These are phyloP conservation scores for Pampus argenteus DNA, from an alignment of 2,797 vertebrate genomes.

Conservation along the genomic window DNA sequence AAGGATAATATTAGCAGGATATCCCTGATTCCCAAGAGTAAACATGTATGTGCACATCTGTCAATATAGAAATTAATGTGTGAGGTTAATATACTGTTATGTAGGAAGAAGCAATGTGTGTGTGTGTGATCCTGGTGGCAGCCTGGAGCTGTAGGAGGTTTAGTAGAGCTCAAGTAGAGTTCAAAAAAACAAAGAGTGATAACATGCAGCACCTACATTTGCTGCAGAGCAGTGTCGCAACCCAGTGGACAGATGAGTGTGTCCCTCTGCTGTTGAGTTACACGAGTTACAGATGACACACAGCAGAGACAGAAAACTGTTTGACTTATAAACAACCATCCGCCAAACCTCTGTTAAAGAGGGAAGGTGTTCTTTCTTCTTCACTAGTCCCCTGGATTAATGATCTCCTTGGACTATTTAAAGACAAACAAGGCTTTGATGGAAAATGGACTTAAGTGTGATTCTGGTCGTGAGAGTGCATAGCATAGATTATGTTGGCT, in stretches of 20 bases:
- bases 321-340: too few species aligned
- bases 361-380: neutral
- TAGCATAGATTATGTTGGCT: neutral
- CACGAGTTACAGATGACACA: constrained; percentile 63
- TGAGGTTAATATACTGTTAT: too few species aligned
- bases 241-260: too few species aligned
- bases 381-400: constrained; percentile 25
- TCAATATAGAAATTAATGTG: too few species aligned
- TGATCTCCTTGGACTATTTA: constrained; percentile 61
- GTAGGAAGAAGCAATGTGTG: too few species aligned
- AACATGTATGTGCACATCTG: neutral
- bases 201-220: too few species aligned
- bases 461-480: constrained; percentile 39
- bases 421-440: constrained; percentile 67
- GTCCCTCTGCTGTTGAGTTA: constrained; percentile 73
- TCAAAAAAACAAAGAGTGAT: too few species aligned
- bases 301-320: constrained; percentile 48
- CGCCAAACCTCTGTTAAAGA: constrained; percentile 15
- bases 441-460: constrained; percentile 67
- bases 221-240: too few species aligned
- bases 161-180: too few species aligned
- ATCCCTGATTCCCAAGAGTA: neutral
- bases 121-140: too few species aligned
- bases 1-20: neutral
- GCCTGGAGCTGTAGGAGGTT: too few species aligned